Evolutionary conservation across 1,140 invertebrate species (phyloP).

Genomic region (Drosophila aff.): DNA sequence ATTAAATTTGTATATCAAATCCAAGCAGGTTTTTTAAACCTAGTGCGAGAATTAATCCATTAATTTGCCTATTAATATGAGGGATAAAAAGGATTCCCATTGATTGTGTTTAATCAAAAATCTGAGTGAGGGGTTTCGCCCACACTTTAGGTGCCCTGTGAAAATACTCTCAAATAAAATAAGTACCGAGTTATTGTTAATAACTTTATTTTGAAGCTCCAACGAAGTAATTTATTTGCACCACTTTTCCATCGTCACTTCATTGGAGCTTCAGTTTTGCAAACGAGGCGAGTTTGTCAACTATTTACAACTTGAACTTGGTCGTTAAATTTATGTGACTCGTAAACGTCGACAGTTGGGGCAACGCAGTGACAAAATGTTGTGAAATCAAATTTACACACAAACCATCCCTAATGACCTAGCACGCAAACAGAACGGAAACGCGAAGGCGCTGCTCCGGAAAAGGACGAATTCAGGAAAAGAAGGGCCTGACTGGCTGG

Average conservation of each 20-base stretch:
- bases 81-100: neutral
- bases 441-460: constrained; percentile 20
- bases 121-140: neutral
- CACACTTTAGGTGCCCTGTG: neutral
- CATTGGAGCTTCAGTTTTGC: constrained; percentile 11
- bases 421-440: constrained; percentile 24
- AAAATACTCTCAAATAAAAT: no score
- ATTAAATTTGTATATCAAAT: neutral
- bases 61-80: neutral
- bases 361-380: constrained; percentile 73
- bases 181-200: neutral
- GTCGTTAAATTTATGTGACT: constrained; percentile 75
- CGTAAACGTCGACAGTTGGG: constrained; percentile 68
- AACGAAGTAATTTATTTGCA: neutral
- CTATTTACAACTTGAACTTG: constrained; percentile 76
- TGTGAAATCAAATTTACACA: constrained; percentile 80
- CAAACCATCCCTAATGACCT: constrained; percentile 75
- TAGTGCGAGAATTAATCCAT: neutral
- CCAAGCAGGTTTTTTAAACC: no score
- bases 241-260: constrained; percentile 49
- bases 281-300: constrained; percentile 49
- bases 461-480: constrained; percentile 29
- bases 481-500: constrained; percentile 5
- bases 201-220: constrained; percentile 3
- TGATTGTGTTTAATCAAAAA: neutral